Percentiles rank a stretch among this genome's conserved stretches.
These are phyloP conservation scores for Drosophila lutescens DNA, from an alignment of 2,888 invertebrate genomes.

Conservation along the genomic window DNA sequence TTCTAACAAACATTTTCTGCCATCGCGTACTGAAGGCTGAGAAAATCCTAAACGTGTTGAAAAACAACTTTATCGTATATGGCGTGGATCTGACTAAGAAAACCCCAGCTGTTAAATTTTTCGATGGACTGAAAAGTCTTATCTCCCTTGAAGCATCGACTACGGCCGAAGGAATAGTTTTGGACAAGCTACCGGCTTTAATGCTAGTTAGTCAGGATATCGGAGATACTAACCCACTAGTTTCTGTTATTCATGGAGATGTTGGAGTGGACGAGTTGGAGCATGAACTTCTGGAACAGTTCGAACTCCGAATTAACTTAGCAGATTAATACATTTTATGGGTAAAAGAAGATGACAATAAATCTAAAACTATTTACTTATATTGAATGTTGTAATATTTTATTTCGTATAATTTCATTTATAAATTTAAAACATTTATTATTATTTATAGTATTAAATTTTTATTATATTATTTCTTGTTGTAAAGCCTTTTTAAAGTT, in stretches of 20 bases:
- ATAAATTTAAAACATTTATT: no score
- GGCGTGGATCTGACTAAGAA: neutral
- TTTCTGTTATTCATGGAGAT: slow-evolving; percentile 3
- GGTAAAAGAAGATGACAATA: no score
- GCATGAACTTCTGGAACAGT: neutral
- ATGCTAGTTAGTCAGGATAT: neutral
- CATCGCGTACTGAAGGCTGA: neutral
- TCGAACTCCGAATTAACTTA: neutral
- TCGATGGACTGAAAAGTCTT: neutral
- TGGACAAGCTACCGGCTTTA: slow-evolving; percentile 7
- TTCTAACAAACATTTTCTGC: neutral
- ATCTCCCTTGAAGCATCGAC: neutral
- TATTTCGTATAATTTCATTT: no score
- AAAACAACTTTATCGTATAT: neutral
- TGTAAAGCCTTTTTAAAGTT: no score
- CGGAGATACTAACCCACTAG: neutral
- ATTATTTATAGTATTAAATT: no score
- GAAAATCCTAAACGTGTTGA: neutral
- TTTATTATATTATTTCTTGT: no score
- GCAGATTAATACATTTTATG: neutral
- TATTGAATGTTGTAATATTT: no score
- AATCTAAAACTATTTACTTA: no score
- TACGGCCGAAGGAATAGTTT: neutral
- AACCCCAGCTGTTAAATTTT: neutral
- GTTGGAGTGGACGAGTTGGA: neutral